Evolutionary conservation across 2,888 invertebrate species (phyloP).

Genomic region (Icerya purchasi): DNA sequence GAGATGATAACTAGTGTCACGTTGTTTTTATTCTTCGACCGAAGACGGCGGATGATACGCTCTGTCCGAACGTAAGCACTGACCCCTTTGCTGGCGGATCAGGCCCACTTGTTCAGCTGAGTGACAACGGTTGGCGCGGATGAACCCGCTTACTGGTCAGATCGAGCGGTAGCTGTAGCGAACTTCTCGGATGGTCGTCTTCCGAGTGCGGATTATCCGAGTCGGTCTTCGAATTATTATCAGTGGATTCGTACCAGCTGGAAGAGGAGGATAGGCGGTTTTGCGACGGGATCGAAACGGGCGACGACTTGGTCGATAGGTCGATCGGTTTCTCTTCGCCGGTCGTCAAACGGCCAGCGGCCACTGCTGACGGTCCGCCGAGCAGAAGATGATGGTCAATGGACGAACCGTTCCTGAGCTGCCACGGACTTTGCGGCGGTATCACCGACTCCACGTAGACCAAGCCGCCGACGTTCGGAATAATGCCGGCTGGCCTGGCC

Average conservation of each 20-base stretch:
- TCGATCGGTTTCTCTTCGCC: conserved; percentile 31
- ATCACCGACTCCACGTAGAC: not conserved
- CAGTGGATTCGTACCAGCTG: not conserved
- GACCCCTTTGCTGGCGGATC: no score
- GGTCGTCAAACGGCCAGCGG: conserved; percentile 26
- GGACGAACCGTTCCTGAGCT: no score
- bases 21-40: no score
- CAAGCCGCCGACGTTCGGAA: conserved; percentile 20
- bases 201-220: not conserved
- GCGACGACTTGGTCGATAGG: conserved; percentile 24
- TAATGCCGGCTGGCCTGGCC: conserved; percentile 15
- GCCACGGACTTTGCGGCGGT: no score
- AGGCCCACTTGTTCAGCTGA: no score
- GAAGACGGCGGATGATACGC: no score
- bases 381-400: conserved; percentile 22
- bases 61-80: no score
- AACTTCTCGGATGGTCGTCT: conserved; percentile 1
- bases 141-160: conserved; percentile 9
- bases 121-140: no score
- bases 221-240: not conserved
- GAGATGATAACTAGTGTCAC: no score
- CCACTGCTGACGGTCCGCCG: conserved; percentile 16
- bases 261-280: not conserved
- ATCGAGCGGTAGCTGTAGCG: conserved; percentile 9
- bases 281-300: not conserved